A percentile compares a stretch with the other conserved stretches of the same genome.
phyloP scores from a whole-genome alignment of 1,140 invertebrate genomes.

The Tetranychus cinnabarinus region DNA sequence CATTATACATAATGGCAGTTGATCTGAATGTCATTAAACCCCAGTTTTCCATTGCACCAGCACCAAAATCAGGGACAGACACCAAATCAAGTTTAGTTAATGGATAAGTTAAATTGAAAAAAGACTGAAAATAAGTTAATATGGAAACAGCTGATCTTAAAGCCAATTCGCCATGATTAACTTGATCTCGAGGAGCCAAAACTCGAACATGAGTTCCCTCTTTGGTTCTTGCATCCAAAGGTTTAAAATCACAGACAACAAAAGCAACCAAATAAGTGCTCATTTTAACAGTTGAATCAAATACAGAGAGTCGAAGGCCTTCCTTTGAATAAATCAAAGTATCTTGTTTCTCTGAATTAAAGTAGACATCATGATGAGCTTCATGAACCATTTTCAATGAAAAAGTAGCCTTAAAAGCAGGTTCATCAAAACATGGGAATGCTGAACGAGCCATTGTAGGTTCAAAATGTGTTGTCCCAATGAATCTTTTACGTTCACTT shows the following conservation, averaged over 20 bases:
- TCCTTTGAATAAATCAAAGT: conserved; percentile 1
- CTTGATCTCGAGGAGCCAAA: conserved; percentile 50
- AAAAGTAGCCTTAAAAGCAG: conserved; percentile 77
- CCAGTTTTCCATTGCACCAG: conserved; percentile 92
- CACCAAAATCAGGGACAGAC: conserved; percentile 45
- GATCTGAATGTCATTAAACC: conserved; percentile 55
- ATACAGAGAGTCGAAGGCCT: conserved; percentile 26
- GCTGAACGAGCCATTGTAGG: conserved; percentile 74
- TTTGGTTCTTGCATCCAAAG: neutral
- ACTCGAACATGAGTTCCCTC: conserved; percentile 37
- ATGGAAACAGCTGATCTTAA: conserved; percentile 40
- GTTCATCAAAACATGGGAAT: conserved; percentile 94
- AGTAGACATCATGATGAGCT: conserved; percentile 58
- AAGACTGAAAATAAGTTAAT: conserved; percentile 57
- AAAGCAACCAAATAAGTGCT: conserved; percentile 85
- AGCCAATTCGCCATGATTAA: conserved; percentile 50
- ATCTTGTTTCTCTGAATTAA: conserved; percentile 28
- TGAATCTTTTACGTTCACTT: conserved; percentile 26
- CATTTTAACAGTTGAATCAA: conserved; percentile 76
- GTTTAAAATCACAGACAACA: conserved; percentile 52
- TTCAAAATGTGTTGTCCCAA: conserved; percentile 86
- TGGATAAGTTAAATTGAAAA: conserved; percentile 59
- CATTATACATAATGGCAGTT: conserved; percentile 50
- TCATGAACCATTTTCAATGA: conserved; percentile 65
- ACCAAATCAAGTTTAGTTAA: conserved; percentile 33